Base-by-base conservation (phyloP, 2,888 invertebrate genomes). In the Dexiosoma caninum region DNA sequence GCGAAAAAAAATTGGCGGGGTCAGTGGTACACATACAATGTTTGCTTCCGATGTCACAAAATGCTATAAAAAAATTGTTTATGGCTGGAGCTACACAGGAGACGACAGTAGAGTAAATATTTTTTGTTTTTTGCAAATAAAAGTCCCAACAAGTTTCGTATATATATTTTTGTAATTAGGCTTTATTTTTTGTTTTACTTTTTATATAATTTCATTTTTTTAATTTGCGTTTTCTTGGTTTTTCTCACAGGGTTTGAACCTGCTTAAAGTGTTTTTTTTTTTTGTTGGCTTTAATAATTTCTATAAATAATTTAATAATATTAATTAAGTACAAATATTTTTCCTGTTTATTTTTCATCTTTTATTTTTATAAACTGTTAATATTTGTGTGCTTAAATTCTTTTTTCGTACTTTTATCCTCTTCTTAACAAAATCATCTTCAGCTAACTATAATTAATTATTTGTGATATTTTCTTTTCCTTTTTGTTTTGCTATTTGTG, bases 351-450 rank as follows among this genome's bases (percentile, higher is more conserved):
- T 75, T 49, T 40, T 8, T 30, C 64, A 55, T 71, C 1, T 46
- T 51, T 66, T 35, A 70, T 72, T 35, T 42, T 21, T 69, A 70
- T 72, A 67, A 76, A 72, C 60, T 80, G 49, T 71, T 55, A 66
- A 60, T 62, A 37, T 23, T 84, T 83, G 84, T 82, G 85, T 86
- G 84, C 84, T 81, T 81, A 53, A 67, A 46, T 72, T 82, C 57
- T 55, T 69, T 82, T 82, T 60, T 64, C 6, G 10, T 46, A 44
- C 16, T 69, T 64, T 59, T 64, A 64, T 84, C 80, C 12, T 53
- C 60, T 83, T 84, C 80, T 69, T 82, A 77, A 77, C 67, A 72
- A 75, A 76, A 83, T 78, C 84, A 84, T 86, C 85, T 85, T 86
- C 85, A 85, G 83, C 85, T 82, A 82, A 80, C 81, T 82, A 74